Conservation (phyloP, 2,888 invertebrate genomes). For the Hipparchia semele region DNA sequence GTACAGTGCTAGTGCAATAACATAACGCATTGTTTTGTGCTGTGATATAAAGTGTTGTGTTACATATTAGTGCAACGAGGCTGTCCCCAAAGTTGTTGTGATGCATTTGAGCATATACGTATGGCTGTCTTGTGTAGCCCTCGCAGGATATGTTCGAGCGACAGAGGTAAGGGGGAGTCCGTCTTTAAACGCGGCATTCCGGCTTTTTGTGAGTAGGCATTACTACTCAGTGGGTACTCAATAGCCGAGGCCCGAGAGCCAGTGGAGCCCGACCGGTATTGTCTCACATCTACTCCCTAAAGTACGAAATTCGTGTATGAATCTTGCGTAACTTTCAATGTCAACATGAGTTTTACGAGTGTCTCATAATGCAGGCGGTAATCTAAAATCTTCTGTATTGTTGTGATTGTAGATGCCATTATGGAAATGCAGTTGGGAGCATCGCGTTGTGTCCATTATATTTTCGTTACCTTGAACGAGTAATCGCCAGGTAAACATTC, state of each 20-base stretch:
- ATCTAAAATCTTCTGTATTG: conserved; percentile 45
- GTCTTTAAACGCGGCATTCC: conserved; percentile 77
- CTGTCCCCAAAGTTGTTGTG: conserved; percentile 80
- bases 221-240: background rate
- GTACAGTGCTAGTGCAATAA: conserved; percentile 78
- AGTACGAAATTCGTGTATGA: conserved; percentile 44
- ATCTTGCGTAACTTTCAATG: conserved; percentile 81
- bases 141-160: conserved; percentile 88
- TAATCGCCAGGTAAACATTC: conserved; percentile 76
- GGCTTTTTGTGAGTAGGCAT: conserved; percentile 66
- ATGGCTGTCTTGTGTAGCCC: conserved; percentile 88
- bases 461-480: conserved; percentile 68
- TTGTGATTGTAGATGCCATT: conserved; percentile 42
- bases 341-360: conserved; percentile 58
- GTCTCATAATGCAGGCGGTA: conserved; percentile 36
- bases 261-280: conserved; percentile 45
- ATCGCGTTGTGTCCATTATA: conserved; percentile 47
- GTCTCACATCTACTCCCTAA: conserved; percentile 46
- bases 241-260: no score
- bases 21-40: conserved; percentile 78
- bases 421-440: conserved; percentile 40
- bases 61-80: conserved; percentile 67
- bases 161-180: conserved; percentile 86
- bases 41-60: conserved; percentile 73
- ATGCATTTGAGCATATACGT: conserved; percentile 91